Evolutionary conservation across 2,797 vertebrate genomes (phyloP).

Genomic region (Sebastes jordani): DNA sequence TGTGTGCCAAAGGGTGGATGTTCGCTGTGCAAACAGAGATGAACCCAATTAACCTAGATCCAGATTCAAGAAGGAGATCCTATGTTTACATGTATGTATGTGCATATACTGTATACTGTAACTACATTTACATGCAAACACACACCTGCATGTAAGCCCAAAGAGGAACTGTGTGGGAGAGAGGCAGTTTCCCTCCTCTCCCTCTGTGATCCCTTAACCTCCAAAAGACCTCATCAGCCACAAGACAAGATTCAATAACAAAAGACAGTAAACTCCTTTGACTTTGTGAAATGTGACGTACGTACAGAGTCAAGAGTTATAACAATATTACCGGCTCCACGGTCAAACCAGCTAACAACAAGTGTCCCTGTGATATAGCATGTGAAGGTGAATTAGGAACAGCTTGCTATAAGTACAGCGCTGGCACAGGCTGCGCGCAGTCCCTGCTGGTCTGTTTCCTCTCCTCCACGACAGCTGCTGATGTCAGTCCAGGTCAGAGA

Average conservation of each 20-base stretch:
- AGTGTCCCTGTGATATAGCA: slow-evolving; percentile 32
- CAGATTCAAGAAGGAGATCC: slow-evolving; percentile 13
- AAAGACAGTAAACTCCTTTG: slow-evolving; percentile 20
- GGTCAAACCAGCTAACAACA: slow-evolving; percentile 3
- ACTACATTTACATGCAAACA: not conserved
- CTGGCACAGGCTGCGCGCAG: slow-evolving; percentile 36
- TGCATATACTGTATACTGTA: not conserved
- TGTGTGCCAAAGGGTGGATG: slow-evolving; percentile 35
- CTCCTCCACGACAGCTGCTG: slow-evolving; percentile 69
- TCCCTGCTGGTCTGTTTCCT: slow-evolving; percentile 51
- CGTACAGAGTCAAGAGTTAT: not conserved
- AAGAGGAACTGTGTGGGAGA: not conserved
- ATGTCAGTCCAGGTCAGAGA: slow-evolving; percentile 75
- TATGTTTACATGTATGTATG: not conserved
- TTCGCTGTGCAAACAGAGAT: slow-evolving; percentile 39
- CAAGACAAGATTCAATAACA: slow-evolving; percentile 8
- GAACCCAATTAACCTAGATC: slow-evolving; percentile 16
- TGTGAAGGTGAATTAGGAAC: slow-evolving; percentile 60
- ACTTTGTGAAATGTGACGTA: slow-evolving; percentile 1
- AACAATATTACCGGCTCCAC: not conserved
- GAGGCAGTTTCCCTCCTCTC: not conserved
- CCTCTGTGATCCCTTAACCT: slow-evolving; percentile 43
- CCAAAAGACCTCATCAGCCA: slow-evolving; percentile 29
- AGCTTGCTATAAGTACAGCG: slow-evolving; percentile 49
- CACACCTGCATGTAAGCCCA: not conserved